These are phyloP conservation scores for Pogonognathellus flavescens DNA, from an alignment of 1,140 invertebrate genomes.

Conservation along the genomic window DNA sequence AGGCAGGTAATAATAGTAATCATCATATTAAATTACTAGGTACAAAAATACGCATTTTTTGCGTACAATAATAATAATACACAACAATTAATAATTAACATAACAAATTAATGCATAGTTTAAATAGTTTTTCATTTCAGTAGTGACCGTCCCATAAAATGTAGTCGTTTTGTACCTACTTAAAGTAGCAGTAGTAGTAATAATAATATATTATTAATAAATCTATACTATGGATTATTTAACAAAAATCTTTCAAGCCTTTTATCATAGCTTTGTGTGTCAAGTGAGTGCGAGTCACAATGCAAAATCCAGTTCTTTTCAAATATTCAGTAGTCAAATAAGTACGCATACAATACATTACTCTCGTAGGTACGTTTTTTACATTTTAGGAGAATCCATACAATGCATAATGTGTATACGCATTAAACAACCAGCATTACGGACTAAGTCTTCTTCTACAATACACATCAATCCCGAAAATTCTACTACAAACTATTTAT, in stretches of 20 bases:
- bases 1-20: neutral
- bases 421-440: too few relatives aligned
- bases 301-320: neutral
- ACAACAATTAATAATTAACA: neutral
- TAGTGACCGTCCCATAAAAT: too few relatives aligned
- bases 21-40: neutral
- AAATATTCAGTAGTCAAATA: neutral
- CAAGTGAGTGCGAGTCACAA: neutral
- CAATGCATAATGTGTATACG: too few relatives aligned
- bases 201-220: too few relatives aligned
- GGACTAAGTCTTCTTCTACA: neutral
- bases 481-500: constrained; percentile 10
- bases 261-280: neutral
- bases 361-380: neutral
- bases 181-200: neutral
- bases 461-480: neutral
- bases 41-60: neutral
- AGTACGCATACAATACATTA: constrained; percentile 16
- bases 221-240: constrained; percentile 1
- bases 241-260: constrained; percentile 20
- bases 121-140: neutral
- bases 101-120: neutral
- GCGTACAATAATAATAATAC: neutral
- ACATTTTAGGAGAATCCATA: neutral
- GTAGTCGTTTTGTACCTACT: too few relatives aligned